Evolutionary conservation across 2,888 invertebrate genomes (phyloP), one percentile per base, ranked within the genome.

Genomic region (Acanthoscelides obtectus): DNA sequence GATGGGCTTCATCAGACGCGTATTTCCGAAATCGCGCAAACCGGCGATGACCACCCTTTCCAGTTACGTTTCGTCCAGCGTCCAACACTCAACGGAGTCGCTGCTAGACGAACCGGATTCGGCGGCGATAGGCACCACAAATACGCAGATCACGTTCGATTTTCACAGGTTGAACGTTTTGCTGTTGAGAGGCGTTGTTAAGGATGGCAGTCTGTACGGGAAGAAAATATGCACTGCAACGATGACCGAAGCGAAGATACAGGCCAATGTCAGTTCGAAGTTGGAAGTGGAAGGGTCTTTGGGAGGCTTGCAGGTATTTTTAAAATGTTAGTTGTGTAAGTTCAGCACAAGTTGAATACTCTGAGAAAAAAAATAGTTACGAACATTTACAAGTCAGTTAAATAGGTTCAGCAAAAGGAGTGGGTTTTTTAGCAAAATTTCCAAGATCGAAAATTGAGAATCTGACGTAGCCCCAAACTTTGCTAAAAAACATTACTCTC

Each of bases 221-320:
- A 90, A 93, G 77, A 98, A 98, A 88, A 94, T 98, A 74, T 97
- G 97, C 72, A 98, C 97, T 0, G 95, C 97, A 20, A 97, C 97
- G 19, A 91, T 98, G 90, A 92, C 93, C 74, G 95, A 95, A 83
- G 97, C 97, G 0, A 91, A 92, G 84, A 94, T 98, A 77, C 93
- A 95, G 85, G 95, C 96, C 19, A 92, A 92, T 2, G 85, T 95
- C 68, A 92, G 83, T 74, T 77, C 78, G 22, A 80, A 87, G 74
- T 85, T 94, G 73, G 88, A 90, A 70, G 91, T 96, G 73, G 89
- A 93, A 80, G 98, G 98, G 0, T 96, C 96, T 0, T 88, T 98
- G 70, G 97, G 97, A 74, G 98, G 98, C 8, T 89, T 98, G 77
- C 97, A 97, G 86, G 45, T 45, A n/a, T n/a, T n/a, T n/a, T n/a